These are phyloP conservation scores for Gadopsis marmoratus DNA, from an alignment of 2,797 vertebrate species.

Conservation along the genomic window DNA sequence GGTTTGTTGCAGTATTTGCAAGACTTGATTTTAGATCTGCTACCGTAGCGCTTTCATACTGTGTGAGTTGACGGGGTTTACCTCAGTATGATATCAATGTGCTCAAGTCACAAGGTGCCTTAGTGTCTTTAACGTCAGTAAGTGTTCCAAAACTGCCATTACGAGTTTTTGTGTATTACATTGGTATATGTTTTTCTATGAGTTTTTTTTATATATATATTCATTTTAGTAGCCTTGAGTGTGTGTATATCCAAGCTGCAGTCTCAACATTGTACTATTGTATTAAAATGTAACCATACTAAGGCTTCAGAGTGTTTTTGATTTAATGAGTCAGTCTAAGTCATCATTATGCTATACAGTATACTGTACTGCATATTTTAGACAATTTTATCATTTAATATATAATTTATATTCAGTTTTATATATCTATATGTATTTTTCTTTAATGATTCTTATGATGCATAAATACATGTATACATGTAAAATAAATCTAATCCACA, in stretches of 20 bases:
- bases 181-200: conserved; percentile 27
- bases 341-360: conserved; percentile 2
- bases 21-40: conserved; percentile 45
- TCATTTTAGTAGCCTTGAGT: conserved; percentile 55
- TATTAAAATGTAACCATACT: conserved; percentile 66
- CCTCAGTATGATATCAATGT: conserved; percentile 68
- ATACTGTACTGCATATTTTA: background rate
- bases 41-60: conserved; percentile 44
- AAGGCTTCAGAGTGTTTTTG: conserved; percentile 27
- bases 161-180: conserved; percentile 31
- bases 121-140: conserved; percentile 71
- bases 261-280: conserved; percentile 57
- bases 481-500: background rate
- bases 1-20: conserved; percentile 51
- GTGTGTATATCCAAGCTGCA: conserved; percentile 55
- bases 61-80: conserved; percentile 55
- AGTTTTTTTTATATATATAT: conserved; percentile 37
- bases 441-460: too few species aligned
- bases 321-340: conserved; percentile 8
- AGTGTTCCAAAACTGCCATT: conserved; percentile 63
- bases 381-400: background rate
- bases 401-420: too few species aligned
- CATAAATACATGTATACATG: too few species aligned
- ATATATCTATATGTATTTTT: too few species aligned
- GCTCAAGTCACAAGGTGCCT: conserved; percentile 81